Evolutionary conservation across 2,797 vertebrate species (phyloP), one percentile per base, ranked within the genome.

Genomic region (Forpus xanthops): DNA sequence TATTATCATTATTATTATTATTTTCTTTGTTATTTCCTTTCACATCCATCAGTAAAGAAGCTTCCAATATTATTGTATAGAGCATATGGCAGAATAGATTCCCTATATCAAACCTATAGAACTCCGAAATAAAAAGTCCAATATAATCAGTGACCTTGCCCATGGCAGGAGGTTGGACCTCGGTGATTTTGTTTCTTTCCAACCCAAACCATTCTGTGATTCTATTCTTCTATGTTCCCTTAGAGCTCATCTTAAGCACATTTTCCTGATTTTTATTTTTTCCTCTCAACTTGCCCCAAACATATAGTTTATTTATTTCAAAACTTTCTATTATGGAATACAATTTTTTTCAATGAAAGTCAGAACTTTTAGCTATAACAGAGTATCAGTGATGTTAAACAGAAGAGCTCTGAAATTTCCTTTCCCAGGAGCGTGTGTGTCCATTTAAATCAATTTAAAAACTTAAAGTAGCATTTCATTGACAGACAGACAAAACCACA

Each of bases 11-110:
- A 20, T 20, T 81, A 9, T 70, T 90, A 68, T 70, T 92, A 56
- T 84, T 92, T 73, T 78, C 39, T 90, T 95, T 90, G 31, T 12
- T 52, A 25, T 85, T 94, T 87, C 56, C 95, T 77, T 65, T 70
- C 33, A 81, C 72, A 41, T 93, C 64, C 74, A 35, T 85, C 50
- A 92, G 45, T 15, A 94, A 55, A 87, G 12, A 27, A 92, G 15
- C 30, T 65, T 64, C 68, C 74, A 75, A 65, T 49, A 72, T 73
- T 94, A 78, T 75, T 60, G 45, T 76, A 67, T 75, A 18, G 71
- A 73, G 70, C 50, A 87, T 44, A 87, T 17, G 55, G 74, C 30
- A 82, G 53, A 93, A 90, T 13, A 80, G 68, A 45, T 87, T 90
- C 41, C 49, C 85, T 70, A 75, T n/a, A 85, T 33, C 35, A 94